Percentiles rank a stretch among this genome's conserved stretches.
Conservation (phyloP, 2,888 invertebrate species). For the Phalangium opilio region DNA sequence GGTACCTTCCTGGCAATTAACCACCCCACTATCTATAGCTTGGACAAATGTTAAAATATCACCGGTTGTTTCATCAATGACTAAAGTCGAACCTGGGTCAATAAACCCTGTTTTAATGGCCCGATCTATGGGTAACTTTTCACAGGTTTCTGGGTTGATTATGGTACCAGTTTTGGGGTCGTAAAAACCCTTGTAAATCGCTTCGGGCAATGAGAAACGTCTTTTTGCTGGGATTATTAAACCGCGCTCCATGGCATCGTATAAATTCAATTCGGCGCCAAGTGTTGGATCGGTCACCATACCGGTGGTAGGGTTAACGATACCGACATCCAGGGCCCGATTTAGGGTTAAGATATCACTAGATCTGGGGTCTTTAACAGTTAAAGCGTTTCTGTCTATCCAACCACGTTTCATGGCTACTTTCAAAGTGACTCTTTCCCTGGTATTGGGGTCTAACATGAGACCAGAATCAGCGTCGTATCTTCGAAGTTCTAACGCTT, state of each 20-base stretch:
- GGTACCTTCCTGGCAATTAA: slow-evolving; percentile 57
- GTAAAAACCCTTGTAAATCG: slow-evolving; percentile 78
- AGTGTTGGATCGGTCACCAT: slow-evolving; percentile 56
- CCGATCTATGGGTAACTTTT: slow-evolving; percentile 60
- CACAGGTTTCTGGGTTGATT: slow-evolving; percentile 59
- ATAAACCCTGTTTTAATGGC: slow-evolving; percentile 70
- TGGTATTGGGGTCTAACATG: slow-evolving; percentile 45
- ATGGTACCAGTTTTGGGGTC: slow-evolving; percentile 70
- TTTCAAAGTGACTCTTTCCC: slow-evolving; percentile 35
- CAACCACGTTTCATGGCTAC: slow-evolving; percentile 36
- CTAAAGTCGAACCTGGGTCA: slow-evolving; percentile 69
- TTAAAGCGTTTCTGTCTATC: slow-evolving; percentile 58
- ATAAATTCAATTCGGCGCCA: slow-evolving; percentile 56
- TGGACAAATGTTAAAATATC: slow-evolving; percentile 65
- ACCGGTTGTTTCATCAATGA: slow-evolving; percentile 57
- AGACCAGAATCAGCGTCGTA: slow-evolving; percentile 59
- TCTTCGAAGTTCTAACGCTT: slow-evolving; percentile 61
- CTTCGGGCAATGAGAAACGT: slow-evolving; percentile 69
- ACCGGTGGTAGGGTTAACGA: slow-evolving; percentile 65
- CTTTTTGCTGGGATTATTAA: slow-evolving; percentile 64
- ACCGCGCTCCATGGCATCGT: slow-evolving; percentile 68
- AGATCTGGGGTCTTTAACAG: slow-evolving; percentile 61
- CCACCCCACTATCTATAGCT: slow-evolving; percentile 58
- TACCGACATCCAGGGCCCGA: slow-evolving; percentile 54
- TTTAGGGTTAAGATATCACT: slow-evolving; percentile 62